Base-by-base conservation (phyloP, 2,888 invertebrate genomes). In the Perdita meconis region DNA sequence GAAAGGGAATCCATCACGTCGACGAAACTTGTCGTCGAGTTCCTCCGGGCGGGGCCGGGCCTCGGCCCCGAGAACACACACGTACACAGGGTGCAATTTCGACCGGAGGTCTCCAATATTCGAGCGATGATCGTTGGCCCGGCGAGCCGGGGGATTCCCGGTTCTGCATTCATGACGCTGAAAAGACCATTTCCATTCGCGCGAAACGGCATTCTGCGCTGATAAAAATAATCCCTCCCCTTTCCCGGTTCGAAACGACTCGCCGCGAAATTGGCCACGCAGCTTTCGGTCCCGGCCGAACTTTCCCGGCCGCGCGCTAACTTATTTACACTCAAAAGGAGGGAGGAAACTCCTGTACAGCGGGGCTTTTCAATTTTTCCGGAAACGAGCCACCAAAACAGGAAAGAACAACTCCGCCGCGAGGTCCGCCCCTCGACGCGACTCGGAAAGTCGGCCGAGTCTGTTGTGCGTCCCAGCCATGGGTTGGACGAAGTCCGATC, bases 41-140 rank as follows among this genome's bases (percentile, higher is more conserved):
- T 22, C 44, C 70, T 60, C 40, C 56, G 50, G 34, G 72, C 56
- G 60, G 5, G 30, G 36, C 26, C 42, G 34, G 10, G 12, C 55
- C 44, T 30, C 55, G 60, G 59, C 38, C 10, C 63, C 38, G 36
- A 44, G 19, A 24, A 55, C 47, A 59, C 40, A 44, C 47, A 40
- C 22, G 30, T 26, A 38, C 34, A 30, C 26, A 22, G 16, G 40
- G 42, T 24, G 51, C 53, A 55, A 77, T 75, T 63, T 47, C 67
- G 26, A 26, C 59, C n/a, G n/a, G 68, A 30, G 19, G 42, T n/a
- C 24, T 63, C 61, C 76, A 59, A 77, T 77, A 75, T 76, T 57
- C 60, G 60, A 22, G 56, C 57, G 56, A 71, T 71, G 60, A 74
- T 74, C 74, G 44, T 61, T 47, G 38, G 36, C 26, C 24, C 13